These are phyloP conservation scores for Acyrthosiphon pisum DNA, from an alignment of 1,140 invertebrate species.

Conservation along the genomic window DNA sequence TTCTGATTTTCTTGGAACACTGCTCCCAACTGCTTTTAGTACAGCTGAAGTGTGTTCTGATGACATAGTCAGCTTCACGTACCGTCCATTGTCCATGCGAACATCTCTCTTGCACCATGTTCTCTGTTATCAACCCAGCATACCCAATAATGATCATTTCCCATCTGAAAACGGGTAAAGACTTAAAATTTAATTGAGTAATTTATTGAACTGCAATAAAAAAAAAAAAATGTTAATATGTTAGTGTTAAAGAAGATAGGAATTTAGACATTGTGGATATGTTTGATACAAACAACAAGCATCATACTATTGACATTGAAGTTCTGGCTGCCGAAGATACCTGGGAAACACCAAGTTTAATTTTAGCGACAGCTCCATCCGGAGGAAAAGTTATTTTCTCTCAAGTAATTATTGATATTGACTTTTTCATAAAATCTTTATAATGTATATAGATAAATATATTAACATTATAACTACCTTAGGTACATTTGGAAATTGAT, in stretches of 20 bases:
- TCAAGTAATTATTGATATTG: conserved; percentile 67
- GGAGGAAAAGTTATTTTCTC: conserved; percentile 81
- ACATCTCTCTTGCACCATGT: conserved; percentile 86
- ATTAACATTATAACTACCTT: conserved; percentile 48
- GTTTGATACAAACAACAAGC: conserved; percentile 71
- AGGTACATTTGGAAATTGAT: conserved; percentile 69
- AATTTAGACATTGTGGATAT: conserved; percentile 62
- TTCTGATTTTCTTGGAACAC: conserved; percentile 79
- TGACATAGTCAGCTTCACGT: conserved; percentile 82
- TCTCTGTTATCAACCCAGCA: conserved; percentile 84
- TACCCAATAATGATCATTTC: conserved; percentile 73
- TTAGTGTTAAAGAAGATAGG: conserved; percentile 8
- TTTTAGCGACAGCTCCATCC: conserved; percentile 72
- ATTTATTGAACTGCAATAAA: neutral
- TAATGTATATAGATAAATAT: neutral
- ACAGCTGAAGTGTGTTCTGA: conserved; percentile 83
- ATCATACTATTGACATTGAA: conserved; percentile 75
- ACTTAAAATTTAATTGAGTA: neutral
- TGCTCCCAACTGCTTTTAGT: conserved; percentile 76
- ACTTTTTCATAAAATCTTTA: neutral
- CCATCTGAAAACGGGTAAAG: conserved; percentile 68
- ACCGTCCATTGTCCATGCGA: conserved; percentile 78
- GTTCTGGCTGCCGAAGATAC: conserved; percentile 82
- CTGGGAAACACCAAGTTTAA: conserved; percentile 82
- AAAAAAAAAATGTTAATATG: neutral